These are phyloP conservation scores for Oriolus oriolus DNA, from an alignment of 2,113 vertebrate species.

Conservation along the genomic window DNA sequence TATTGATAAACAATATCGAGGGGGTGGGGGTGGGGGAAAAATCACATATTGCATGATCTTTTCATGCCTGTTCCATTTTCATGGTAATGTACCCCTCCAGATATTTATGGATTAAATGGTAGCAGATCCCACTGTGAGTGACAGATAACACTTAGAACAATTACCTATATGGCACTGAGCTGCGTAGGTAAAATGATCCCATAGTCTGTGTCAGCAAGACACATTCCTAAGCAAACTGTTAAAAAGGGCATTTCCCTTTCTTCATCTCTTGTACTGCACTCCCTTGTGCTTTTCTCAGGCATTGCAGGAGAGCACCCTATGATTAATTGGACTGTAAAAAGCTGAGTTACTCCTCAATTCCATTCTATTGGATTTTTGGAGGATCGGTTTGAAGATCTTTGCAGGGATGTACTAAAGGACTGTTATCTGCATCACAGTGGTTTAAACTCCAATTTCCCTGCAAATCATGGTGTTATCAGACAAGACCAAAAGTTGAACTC, in stretches of 20 bases:
- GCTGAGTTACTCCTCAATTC: neutral
- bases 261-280: neutral
- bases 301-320: accelerated
- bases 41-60: neutral
- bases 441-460: neutral
- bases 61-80: neutral
- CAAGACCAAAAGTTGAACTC: neutral
- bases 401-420: neutral
- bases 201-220: neutral
- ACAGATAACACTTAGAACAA: neutral
- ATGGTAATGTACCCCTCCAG: neutral
- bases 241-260: neutral
- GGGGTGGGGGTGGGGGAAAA: accelerated
- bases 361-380: neutral
- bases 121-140: neutral
- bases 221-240: neutral
- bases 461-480: neutral
- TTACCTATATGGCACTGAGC: neutral
- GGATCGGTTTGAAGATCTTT: neutral
- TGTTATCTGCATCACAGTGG: neutral
- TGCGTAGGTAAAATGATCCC: neutral
- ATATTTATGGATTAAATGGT: neutral
- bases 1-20: neutral
- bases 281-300: neutral
- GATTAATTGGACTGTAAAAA: neutral